These are phyloP conservation scores for Ornithorhynchus anatinus DNA, from an alignment of 2,113 vertebrate genomes.

Conservation along the genomic window DNA sequence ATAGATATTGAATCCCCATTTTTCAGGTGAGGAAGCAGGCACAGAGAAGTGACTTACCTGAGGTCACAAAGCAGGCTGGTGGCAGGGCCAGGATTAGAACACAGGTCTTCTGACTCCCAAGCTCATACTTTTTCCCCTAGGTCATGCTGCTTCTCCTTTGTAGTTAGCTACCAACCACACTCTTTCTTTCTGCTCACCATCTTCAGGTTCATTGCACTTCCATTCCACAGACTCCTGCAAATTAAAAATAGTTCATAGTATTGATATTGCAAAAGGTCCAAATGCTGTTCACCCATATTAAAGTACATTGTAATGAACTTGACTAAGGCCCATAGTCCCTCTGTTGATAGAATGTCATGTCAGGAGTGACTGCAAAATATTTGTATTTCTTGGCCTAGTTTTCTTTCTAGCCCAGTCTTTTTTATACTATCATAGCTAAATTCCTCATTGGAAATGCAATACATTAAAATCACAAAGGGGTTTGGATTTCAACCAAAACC, in stretches of 20 bases:
- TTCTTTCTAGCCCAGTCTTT: conserved; percentile 17
- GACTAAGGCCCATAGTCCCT: not conserved
- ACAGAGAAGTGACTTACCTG: no score
- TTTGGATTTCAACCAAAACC: conserved; percentile 12
- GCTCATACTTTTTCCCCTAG: no score
- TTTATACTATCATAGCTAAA: conserved; percentile 22
- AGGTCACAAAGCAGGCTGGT: no score
- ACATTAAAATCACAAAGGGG: conserved; percentile 29
- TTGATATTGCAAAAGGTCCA: not conserved
- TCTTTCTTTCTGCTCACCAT: not conserved
- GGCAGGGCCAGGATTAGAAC: no score
- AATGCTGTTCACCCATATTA: not conserved
- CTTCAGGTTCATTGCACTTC: not conserved
- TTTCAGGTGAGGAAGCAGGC: no score
- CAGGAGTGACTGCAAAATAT: not conserved
- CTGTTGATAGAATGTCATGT: not conserved
- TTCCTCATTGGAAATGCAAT: conserved; percentile 12
- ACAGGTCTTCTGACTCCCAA: no score
- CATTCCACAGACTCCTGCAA: not conserved
- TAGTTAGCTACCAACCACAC: no score
- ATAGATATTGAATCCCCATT: no score
- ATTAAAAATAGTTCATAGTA: not conserved
- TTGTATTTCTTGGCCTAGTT: conserved; percentile 4
- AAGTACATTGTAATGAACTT: not conserved
- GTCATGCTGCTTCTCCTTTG: no score